Evolutionary conservation across 1,140 invertebrate genomes (phyloP).

Genomic region (Branchinecta lynchi): DNA sequence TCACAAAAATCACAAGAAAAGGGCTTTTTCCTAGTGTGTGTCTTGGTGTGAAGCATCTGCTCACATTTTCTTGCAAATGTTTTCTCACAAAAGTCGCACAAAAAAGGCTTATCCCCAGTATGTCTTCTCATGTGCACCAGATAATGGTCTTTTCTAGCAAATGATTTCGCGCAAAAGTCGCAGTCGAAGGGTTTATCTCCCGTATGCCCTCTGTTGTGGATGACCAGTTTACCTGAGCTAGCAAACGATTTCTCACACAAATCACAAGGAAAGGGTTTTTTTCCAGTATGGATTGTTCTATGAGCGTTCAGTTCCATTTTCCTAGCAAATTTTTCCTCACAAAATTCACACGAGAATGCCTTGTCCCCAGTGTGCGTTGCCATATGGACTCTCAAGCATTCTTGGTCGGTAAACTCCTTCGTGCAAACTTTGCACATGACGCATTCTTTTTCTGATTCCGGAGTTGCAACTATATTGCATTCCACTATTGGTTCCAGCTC

Average conservation of each 20-base stretch:
- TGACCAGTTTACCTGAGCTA: background rate
- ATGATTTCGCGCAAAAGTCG: slow-evolving; percentile 77
- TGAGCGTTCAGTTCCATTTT: background rate
- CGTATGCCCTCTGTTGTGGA: background rate
- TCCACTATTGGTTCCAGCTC: too few relatives aligned
- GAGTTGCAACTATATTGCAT: too few relatives aligned
- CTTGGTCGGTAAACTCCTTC: background rate
- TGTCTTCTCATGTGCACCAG: slow-evolving; percentile 61
- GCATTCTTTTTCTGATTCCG: too few relatives aligned
- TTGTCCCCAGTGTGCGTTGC: background rate
- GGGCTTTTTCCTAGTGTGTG: slow-evolving; percentile 67
- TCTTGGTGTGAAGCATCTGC: slow-evolving; percentile 79
- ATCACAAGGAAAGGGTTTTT: background rate
- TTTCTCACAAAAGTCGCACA: slow-evolving; percentile 48
- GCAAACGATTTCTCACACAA: background rate
- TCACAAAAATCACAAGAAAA: slow-evolving; percentile 53
- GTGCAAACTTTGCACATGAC: background rate
- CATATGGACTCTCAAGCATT: background rate
- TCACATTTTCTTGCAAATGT: slow-evolving; percentile 86
- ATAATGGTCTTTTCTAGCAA: slow-evolving; percentile 54
- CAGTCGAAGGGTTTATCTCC: slow-evolving; percentile 65
- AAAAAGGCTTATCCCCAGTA: slow-evolving; percentile 58
- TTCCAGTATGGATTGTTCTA: background rate
- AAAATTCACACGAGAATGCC: background rate
- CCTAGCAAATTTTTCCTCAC: background rate